Conservation (phyloP, 2,113 vertebrate species). For the Daboia siamensis region DNA sequence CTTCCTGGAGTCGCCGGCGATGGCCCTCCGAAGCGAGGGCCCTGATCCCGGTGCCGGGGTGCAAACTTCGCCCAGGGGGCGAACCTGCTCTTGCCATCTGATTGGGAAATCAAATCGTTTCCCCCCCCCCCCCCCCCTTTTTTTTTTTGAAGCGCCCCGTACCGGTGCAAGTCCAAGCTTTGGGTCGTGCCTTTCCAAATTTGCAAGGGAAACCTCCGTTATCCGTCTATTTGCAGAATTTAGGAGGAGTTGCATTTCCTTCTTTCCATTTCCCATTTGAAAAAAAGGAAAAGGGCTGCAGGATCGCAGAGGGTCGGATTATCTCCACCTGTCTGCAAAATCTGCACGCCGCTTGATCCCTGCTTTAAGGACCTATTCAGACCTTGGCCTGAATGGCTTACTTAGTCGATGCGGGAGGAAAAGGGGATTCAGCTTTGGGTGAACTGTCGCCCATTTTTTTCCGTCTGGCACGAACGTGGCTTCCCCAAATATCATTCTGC, state of each 20-base stretch:
- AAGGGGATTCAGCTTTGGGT: neutral
- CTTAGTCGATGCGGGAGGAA: no score
- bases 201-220: neutral
- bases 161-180: neutral
- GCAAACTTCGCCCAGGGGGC: neutral
- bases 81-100: neutral
- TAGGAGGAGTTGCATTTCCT: no score
- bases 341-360: no score
- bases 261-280: no score
- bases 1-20: conserved; percentile 28
- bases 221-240: neutral
- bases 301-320: neutral
- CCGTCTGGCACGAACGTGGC: neutral
- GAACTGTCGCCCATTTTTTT: neutral
- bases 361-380: neutral
- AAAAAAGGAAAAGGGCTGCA: neutral
- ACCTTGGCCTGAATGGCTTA: neutral
- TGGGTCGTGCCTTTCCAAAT: neutral
- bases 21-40: conserved; percentile 40
- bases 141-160: neutral
- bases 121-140: no score
- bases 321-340: neutral
- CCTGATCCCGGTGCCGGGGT: conserved; percentile 14
- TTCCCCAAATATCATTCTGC: neutral
- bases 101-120: neutral